Evolutionary conservation across 1,140 invertebrate species (phyloP), one percentile per base, ranked within the genome.

Genomic region (Portunus trituberculatus): DNA sequence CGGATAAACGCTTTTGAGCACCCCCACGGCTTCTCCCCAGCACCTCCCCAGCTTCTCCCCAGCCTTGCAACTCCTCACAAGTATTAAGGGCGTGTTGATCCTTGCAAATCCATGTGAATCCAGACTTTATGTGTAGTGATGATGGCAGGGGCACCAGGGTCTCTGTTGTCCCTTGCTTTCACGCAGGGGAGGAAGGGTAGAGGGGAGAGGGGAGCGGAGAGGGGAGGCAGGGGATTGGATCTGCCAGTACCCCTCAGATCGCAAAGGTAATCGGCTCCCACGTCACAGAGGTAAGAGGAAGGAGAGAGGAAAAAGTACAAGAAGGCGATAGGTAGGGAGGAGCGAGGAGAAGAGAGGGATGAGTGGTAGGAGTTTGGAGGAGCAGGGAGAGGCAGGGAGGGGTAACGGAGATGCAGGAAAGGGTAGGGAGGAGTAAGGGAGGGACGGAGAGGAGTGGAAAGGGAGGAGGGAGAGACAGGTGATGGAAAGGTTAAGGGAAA

Each of bases 41-140:
- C 52, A 59, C 67, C 67, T 76, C 67, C 67, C 67, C 67, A 25
- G 12, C 67, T 0, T 8, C 67, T 20, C 67, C 67, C 20, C 67
- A 7, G 25, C 67, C 12, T 20, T 76, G 67, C 25, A 76, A 76
- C 67, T 25, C 67, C 67, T 76, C 67, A 76, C 67, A 76, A 76
- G 67, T 76, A 76, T 76, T 76, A 76, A 76, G 67, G 67, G 67
- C 25, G 67, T 76, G 67, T 76, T 76, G 67, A 76, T 76, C 67
- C 67, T 76, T 76, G 67, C 67, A 76, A 76, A 76, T 76, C 67
- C 67, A n/a, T 76, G 67, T 76, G 67, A 76, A 76, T 76, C 67
- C 67, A 76, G 67, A 76, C 67, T 76, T 76, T 76, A 76, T 76
- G 67, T 76, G 67, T 25, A 76, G 67, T 76, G 67, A 76, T 76